Conservation (phyloP, 2,888 invertebrate species). For the Icerya purchasi region DNA sequence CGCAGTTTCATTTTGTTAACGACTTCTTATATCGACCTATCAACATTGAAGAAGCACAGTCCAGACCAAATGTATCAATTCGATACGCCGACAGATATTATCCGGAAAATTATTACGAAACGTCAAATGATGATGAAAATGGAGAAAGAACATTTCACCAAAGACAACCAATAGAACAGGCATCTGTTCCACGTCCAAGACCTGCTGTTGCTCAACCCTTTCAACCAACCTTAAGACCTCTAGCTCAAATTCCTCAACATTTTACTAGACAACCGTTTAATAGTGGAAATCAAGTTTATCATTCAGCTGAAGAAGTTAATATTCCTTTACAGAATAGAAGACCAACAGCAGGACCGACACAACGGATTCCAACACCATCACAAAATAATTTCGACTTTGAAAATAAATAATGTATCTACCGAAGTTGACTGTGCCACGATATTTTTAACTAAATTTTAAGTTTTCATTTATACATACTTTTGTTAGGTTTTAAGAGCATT, state of each 20-base stretch:
- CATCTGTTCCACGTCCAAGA: slow-evolving; percentile 13
- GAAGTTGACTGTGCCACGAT: slow-evolving; percentile 1
- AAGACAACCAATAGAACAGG: slow-evolving; percentile 13
- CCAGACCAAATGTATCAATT: slow-evolving; percentile 54
- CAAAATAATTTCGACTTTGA: slow-evolving; percentile 11
- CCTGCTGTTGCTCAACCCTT: slow-evolving; percentile 21
- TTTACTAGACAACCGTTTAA: slow-evolving; percentile 25
- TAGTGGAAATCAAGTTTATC: slow-evolving; percentile 43
- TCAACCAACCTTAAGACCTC: slow-evolving; percentile 19
- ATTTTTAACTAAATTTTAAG: neutral
- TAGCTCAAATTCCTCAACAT: slow-evolving; percentile 24
- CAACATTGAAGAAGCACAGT: slow-evolving; percentile 59
- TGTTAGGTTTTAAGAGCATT: neutral
- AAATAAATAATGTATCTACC: neutral
- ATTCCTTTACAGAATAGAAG: slow-evolving; percentile 63
- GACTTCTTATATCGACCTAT: slow-evolving; percentile 76
- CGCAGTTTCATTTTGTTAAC: slow-evolving; percentile 77
- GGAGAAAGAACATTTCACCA: slow-evolving; percentile 14
- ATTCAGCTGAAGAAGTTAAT: slow-evolving; percentile 68
- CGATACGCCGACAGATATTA: slow-evolving; percentile 67
- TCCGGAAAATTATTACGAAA: slow-evolving; percentile 54
- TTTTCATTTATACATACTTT: too few species aligned
- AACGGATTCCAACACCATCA: neutral
- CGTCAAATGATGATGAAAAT: slow-evolving; percentile 32
- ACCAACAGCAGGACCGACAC: slow-evolving; percentile 25